These are phyloP conservation scores for Stratiomys singularior DNA, from an alignment of 2,888 invertebrate species.

Conservation along the genomic window DNA sequence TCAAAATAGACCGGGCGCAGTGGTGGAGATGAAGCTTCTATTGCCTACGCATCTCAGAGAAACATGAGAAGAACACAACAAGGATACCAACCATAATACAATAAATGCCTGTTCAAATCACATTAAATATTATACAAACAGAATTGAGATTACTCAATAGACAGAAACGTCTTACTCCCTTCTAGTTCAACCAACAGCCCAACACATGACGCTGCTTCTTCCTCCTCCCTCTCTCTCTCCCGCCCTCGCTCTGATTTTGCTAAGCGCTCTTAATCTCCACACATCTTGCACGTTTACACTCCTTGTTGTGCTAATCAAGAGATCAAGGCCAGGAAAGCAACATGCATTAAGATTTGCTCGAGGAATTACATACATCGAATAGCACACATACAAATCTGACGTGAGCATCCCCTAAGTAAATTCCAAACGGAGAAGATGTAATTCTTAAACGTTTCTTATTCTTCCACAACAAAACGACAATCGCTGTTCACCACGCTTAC, in stretches of 20 bases:
- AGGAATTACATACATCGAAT: neutral
- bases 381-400: conserved; percentile 5
- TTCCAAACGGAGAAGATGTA: neutral
- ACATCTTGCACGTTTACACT: conserved; percentile 4
- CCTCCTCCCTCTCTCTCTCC: no score
- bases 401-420: neutral
- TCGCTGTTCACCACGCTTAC: neutral
- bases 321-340: conserved; percentile 36
- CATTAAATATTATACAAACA: conserved; percentile 12
- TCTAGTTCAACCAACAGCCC: no score
- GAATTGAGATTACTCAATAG: conserved; percentile 7
- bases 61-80: neutral
- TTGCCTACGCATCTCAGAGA: neutral
- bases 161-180: neutral
- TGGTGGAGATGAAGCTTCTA: neutral
- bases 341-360: conserved; percentile 38
- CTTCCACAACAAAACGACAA: neutral
- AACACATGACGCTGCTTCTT: no score
- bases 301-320: conserved; percentile 36
- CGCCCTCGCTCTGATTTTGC: neutral
- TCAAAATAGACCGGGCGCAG: neutral
- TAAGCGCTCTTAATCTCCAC: conserved; percentile 8
- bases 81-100: conserved; percentile 15
- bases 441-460: conserved; percentile 15
- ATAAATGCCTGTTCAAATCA: conserved; percentile 12